A percentile compares a stretch with the other conserved stretches of the same genome.
Evolutionary conservation across 2,113 vertebrate species (phyloP).

Genomic region (Oostethus manadensis): DNA sequence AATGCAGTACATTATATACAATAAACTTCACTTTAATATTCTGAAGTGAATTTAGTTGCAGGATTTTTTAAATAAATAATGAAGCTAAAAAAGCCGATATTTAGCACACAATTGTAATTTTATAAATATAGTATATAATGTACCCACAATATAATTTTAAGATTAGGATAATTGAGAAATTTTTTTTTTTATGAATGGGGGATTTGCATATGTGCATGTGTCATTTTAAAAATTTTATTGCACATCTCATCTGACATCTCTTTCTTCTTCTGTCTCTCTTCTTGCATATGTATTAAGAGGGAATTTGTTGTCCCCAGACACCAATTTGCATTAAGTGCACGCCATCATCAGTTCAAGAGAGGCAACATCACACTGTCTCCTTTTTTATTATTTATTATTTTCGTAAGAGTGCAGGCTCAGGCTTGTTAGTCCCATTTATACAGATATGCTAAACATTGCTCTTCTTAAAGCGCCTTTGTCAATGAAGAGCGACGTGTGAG

Average conservation of each 20-base stretch:
- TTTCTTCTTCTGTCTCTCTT: constrained; percentile 63
- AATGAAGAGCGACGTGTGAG: constrained; percentile 70
- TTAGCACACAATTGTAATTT: neutral
- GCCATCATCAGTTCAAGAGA: constrained; percentile 98
- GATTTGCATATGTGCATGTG: constrained; percentile 12
- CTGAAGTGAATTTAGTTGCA: neutral
- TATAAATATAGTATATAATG: neutral
- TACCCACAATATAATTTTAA: constrained; percentile 2
- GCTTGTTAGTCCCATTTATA: constrained; percentile 95
- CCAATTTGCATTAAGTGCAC: constrained; percentile 99
- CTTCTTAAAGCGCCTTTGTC: constrained; percentile 85
- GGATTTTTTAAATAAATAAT: neutral
- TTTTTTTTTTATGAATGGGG: constrained; percentile 18
- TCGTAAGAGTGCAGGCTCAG: constrained; percentile 82
- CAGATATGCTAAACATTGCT: constrained; percentile 93
- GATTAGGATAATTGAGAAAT: constrained; percentile 7
- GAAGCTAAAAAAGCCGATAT: neutral
- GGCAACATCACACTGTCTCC: constrained; percentile 90
- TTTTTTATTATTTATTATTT: constrained; percentile 65
- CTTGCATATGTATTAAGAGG: constrained; percentile 97
- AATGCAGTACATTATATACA: too few relatives aligned
- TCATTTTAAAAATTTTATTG: constrained; percentile 24
- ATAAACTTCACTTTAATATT: neutral
- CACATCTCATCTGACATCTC: constrained; percentile 62
- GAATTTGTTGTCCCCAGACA: constrained; percentile 98